A percentile compares a stretch with the other conserved stretches of the same genome.
Conservation (phyloP, 2,888 invertebrate genomes). For the Drosophila testacea region DNA sequence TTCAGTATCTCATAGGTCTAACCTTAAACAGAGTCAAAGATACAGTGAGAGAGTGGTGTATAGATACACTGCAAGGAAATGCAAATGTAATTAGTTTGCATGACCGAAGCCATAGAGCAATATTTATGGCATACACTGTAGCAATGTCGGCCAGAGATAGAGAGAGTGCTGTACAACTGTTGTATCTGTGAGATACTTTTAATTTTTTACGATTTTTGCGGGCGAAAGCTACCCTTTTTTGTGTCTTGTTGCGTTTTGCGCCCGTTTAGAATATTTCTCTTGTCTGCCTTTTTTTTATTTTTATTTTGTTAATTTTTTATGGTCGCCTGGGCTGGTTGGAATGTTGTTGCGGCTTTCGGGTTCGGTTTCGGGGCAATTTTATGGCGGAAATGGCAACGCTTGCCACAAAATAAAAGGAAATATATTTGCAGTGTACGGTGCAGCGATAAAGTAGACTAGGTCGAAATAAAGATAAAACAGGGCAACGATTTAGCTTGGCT, state of each 20-base stretch:
- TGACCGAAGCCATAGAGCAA: conserved; percentile 76
- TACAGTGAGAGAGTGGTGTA: not conserved
- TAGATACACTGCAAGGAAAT: conserved; percentile 41
- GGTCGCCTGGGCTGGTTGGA: conserved; percentile 52
- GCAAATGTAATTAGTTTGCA: conserved; percentile 81
- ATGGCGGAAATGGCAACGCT: conserved; percentile 77
- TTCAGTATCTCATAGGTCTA: not conserved
- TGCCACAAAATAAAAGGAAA: conserved; percentile 80
- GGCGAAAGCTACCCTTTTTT: conserved; percentile 53
- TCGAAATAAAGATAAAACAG: conserved; percentile 77
- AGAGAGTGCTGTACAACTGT: conserved; percentile 45
- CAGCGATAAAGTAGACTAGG: conserved; percentile 77
- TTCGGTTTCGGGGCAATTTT: conserved; percentile 51
- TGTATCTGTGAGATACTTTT: conserved; percentile 76
- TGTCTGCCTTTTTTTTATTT: conserved; percentile 50
- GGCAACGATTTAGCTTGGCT: conserved; percentile 58
- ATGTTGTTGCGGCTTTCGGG: conserved; percentile 52
- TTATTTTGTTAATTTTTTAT: conserved; percentile 77
- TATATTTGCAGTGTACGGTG: conserved; percentile 55
- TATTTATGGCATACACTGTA: conserved; percentile 77
- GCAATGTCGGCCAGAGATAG: conserved; percentile 31
- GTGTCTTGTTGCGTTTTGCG: conserved; percentile 29
- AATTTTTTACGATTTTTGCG: conserved; percentile 78
- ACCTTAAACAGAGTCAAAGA: not conserved
- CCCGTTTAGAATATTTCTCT: conserved; percentile 72